Percentiles rank a stretch among this genome's conserved stretches.
These are phyloP conservation scores for Lepidurus packardi DNA, from an alignment of 1,140 invertebrate species.

Conservation along the genomic window DNA sequence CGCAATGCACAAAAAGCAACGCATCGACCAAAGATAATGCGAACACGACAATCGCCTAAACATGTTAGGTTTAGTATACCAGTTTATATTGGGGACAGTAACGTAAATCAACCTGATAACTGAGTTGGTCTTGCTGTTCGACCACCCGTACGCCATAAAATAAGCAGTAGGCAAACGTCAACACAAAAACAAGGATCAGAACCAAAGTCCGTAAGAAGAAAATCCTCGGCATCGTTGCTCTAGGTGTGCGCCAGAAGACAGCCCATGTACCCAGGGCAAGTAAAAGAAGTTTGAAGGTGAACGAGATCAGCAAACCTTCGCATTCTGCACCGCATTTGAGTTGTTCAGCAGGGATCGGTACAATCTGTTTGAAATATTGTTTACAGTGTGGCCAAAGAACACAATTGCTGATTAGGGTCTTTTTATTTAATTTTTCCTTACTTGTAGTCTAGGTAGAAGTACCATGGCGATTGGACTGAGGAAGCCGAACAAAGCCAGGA, in stretches of 20 bases:
- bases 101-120: conserved; percentile 36
- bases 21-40: conserved; percentile 86
- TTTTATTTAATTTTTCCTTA: conserved; percentile 28
- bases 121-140: conserved; percentile 43
- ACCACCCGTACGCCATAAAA: conserved; percentile 89
- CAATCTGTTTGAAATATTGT: conserved; percentile 33
- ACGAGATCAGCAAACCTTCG: conserved; percentile 79
- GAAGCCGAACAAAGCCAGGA: conserved; percentile 75
- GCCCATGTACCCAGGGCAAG: conserved; percentile 91
- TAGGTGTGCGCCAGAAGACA: conserved; percentile 64
- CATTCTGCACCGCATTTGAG: conserved; percentile 72
- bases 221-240: conserved; percentile 86
- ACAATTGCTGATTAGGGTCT: background rate
- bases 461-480: conserved; percentile 91
- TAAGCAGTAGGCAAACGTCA: conserved; percentile 93
- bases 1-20: conserved; percentile 89
- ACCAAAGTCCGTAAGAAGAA: conserved; percentile 85
- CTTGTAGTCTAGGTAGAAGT: conserved; percentile 77
- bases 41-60: conserved; percentile 72
- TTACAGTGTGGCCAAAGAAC: too few relatives aligned
- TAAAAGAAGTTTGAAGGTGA: conserved; percentile 86
- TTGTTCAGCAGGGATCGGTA: conserved; percentile 38
- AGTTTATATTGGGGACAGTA: conserved; percentile 32
- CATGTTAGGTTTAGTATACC: background rate
- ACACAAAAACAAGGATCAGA: conserved; percentile 79